Conservation (phyloP, 2,113 vertebrate species). For the Rhinolophus sinicus region DNA sequence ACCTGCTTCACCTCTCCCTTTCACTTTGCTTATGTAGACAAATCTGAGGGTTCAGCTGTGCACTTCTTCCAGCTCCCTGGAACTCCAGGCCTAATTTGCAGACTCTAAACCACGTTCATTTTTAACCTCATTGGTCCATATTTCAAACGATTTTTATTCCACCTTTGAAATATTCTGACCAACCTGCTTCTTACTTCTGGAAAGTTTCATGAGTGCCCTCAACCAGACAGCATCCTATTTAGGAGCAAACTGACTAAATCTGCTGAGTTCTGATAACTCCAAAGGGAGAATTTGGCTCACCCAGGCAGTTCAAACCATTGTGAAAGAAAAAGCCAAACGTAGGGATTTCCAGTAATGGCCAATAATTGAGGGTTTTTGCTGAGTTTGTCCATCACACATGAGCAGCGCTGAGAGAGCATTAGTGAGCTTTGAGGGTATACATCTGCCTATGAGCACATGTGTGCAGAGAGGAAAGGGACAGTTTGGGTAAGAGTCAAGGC, state of each 20-base stretch:
- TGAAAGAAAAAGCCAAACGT: slow-evolving; percentile 74
- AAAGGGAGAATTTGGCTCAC: slow-evolving; percentile 64
- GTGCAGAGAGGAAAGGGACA: background rate
- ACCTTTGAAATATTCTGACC: background rate
- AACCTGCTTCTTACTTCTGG: slow-evolving; percentile 30
- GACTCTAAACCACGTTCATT: background rate
- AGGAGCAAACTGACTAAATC: slow-evolving; percentile 41
- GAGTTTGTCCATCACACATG: slow-evolving; percentile 61
- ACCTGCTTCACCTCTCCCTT: background rate
- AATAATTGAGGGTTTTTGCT: slow-evolving; percentile 69
- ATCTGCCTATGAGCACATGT: background rate
- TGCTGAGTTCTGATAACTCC: slow-evolving; percentile 73
- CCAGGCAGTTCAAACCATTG: slow-evolving; percentile 41
- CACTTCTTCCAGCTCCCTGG: background rate
- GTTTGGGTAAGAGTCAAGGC: background rate
- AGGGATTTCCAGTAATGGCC: slow-evolving; percentile 62
- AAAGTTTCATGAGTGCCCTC: slow-evolving; percentile 37
- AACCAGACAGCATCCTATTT: background rate
- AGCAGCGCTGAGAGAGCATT: background rate
- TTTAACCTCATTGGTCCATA: background rate
- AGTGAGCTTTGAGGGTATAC: background rate
- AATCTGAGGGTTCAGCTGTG: background rate
- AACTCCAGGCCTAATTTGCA: background rate
- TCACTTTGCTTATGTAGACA: background rate
- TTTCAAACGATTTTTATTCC: slow-evolving; percentile 17